Conservation (phyloP, 2,888 invertebrate species). For the Ptychoptera albimana region DNA sequence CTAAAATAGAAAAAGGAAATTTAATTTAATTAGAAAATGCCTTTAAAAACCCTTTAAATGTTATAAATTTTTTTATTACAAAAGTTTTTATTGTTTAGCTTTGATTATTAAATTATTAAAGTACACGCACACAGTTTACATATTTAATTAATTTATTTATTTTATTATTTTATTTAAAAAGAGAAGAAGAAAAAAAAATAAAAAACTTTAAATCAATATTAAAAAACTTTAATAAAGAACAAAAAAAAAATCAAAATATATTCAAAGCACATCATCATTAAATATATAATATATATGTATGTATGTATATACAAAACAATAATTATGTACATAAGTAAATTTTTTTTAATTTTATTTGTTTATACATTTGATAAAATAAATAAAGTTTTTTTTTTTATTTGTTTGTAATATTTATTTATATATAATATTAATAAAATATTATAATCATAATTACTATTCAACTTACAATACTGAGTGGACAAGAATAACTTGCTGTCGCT, state of each 20-base stretch:
- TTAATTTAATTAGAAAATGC: conserved; percentile 1
- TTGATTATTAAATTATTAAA: neutral
- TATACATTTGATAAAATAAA: too few relatives aligned
- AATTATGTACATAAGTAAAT: too few relatives aligned
- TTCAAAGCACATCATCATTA: neutral
- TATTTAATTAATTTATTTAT: too few relatives aligned
- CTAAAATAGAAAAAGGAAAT: conserved; percentile 7
- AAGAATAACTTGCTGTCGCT: conserved; percentile 9
- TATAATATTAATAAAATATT: too few relatives aligned
- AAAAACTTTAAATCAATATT: too few relatives aligned
- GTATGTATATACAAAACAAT: neutral
- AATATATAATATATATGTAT: conserved; percentile 8
- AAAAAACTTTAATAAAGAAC: neutral
- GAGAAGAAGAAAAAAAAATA: too few relatives aligned
- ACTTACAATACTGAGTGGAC: conserved; percentile 29
- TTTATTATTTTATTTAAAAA: too few relatives aligned
- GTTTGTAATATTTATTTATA: neutral
- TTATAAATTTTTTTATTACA: too few relatives aligned
- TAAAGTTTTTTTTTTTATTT: too few relatives aligned
- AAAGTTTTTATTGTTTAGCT: too few relatives aligned
- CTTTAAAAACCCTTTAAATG: too few relatives aligned
- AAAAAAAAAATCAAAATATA: neutral
- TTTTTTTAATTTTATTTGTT: too few relatives aligned
- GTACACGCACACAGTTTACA: neutral
- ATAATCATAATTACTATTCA: neutral